Percentiles rank a stretch among this genome's conserved stretches.
phyloP scores from a whole-genome alignment of 2,797 vertebrate genomes.

The Gymnothorax javanicus region DNA sequence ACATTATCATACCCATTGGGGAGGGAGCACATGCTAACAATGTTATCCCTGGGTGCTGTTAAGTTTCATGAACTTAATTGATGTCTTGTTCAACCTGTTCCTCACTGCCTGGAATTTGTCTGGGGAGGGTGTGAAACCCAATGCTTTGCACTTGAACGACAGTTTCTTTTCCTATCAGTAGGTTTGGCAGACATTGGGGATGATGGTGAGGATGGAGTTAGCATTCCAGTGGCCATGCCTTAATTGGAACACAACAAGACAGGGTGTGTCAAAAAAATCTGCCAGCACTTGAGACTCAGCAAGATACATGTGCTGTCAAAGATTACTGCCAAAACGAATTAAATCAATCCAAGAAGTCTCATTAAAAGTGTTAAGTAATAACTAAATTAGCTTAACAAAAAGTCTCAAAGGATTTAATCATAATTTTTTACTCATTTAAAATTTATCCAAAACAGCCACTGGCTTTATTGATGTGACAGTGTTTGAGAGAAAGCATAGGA shows the following conservation, averaged over 20 bases:
- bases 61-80: neutral
- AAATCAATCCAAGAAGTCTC: neutral
- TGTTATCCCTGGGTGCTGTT: conserved; percentile 1
- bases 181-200: neutral
- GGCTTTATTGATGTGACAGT: too few species aligned
- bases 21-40: neutral
- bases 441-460: neutral
- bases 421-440: neutral
- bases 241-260: neutral
- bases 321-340: neutral
- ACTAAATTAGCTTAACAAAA: too few species aligned
- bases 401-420: too few species aligned
- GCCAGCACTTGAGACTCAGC: neutral
- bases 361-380: too few species aligned
- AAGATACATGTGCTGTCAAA: neutral
- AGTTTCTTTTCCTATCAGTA: neutral
- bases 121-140: neutral
- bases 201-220: neutral
- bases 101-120: conserved; percentile 7
- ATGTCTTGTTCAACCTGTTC: conserved; percentile 4
- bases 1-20: conserved; percentile 4
- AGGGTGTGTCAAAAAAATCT: neutral
- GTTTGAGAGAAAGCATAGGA: too few species aligned
- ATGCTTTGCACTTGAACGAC: neutral
- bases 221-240: neutral